A percentile compares a stretch with the other conserved stretches of the same genome.
Evolutionary conservation across 2,113 vertebrate genomes (phyloP).

Genomic region (Nothobranchius kuhntae): DNA sequence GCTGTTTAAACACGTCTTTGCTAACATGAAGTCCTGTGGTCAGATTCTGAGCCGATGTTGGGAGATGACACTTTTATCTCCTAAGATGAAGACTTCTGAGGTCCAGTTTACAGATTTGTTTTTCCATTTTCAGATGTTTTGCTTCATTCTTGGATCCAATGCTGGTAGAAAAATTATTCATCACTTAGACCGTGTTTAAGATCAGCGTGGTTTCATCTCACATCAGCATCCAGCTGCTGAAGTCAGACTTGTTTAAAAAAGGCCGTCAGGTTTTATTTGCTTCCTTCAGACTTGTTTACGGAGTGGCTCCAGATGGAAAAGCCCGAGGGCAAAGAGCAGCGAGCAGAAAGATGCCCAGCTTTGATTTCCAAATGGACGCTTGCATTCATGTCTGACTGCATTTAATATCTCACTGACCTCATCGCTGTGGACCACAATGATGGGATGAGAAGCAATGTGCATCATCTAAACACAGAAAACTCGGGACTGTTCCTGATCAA

Average conservation of each 20-base stretch:
- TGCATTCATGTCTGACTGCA: no score
- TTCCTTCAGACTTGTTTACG: constrained; percentile 43
- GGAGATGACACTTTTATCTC: constrained; percentile 32
- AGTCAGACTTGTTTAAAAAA: constrained; percentile 1
- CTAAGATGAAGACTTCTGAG: constrained; percentile 9
- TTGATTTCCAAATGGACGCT: neutral
- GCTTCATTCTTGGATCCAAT: neutral
- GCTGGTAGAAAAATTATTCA: no score
- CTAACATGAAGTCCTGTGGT: constrained; percentile 33
- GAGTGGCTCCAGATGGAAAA: constrained; percentile 45
- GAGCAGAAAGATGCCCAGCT: constrained; percentile 15
- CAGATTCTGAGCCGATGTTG: constrained; percentile 28
- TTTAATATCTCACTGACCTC: no score
- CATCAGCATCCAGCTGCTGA: neutral
- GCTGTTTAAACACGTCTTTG: constrained; percentile 46
- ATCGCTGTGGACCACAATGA: no score
- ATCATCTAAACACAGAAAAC: no score
- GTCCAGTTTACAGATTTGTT: neutral
- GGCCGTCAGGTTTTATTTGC: constrained; percentile 32
- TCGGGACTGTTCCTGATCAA: no score
- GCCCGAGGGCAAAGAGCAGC: constrained; percentile 46
- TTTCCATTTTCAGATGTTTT: neutral
- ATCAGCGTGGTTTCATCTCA: neutral
- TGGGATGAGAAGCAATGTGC: no score
- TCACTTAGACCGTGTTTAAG: neutral